Evolutionary conservation across 2,888 invertebrate genomes (phyloP).

Genomic region (Patella ulyssiponensis): DNA sequence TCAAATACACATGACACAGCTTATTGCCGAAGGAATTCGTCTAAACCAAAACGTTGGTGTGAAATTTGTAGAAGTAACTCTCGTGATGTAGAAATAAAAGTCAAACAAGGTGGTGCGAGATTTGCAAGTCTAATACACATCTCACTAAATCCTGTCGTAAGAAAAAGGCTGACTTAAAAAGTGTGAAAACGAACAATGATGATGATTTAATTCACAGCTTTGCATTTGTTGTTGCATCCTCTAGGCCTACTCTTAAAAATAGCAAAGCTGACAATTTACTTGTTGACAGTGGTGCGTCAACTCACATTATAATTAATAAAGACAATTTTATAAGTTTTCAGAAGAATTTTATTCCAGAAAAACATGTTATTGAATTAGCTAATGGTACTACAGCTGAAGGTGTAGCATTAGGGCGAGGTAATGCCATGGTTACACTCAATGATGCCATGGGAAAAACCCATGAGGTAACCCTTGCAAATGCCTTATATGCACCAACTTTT

Average conservation of each 20-base stretch:
- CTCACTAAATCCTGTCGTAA: slow-evolving; percentile 7
- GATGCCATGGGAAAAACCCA: slow-evolving; percentile 10
- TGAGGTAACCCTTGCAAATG: slow-evolving; percentile 16
- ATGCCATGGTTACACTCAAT: too few relatives aligned
- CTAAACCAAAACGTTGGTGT: too few relatives aligned
- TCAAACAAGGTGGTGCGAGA: slow-evolving; percentile 8
- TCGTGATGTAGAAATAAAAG: too few relatives aligned
- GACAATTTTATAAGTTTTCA: slow-evolving; percentile 35
- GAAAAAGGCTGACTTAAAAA: neutral
- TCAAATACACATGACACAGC: neutral
- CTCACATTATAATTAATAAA: slow-evolving; percentile 41
- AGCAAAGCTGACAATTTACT: slow-evolving; percentile 13
- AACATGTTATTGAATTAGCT: slow-evolving; percentile 35
- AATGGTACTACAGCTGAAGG: slow-evolving; percentile 28
- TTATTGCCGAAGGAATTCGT: neutral
- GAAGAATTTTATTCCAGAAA: slow-evolving; percentile 32
- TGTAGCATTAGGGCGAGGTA: slow-evolving; percentile 20
- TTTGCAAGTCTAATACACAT: slow-evolving; percentile 16
- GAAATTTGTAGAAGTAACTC: too few relatives aligned
- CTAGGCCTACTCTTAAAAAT: neutral
- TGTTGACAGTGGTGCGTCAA: slow-evolving; percentile 44
- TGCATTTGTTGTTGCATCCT: neutral
- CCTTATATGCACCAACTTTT: slow-evolving; percentile 32
- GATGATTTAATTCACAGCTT: neutral
- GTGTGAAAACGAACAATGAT: neutral